A percentile compares a stretch with the other conserved stretches of the same genome.
These are phyloP conservation scores for Muscina levida DNA, from an alignment of 2,888 invertebrate genomes.

Conservation along the genomic window DNA sequence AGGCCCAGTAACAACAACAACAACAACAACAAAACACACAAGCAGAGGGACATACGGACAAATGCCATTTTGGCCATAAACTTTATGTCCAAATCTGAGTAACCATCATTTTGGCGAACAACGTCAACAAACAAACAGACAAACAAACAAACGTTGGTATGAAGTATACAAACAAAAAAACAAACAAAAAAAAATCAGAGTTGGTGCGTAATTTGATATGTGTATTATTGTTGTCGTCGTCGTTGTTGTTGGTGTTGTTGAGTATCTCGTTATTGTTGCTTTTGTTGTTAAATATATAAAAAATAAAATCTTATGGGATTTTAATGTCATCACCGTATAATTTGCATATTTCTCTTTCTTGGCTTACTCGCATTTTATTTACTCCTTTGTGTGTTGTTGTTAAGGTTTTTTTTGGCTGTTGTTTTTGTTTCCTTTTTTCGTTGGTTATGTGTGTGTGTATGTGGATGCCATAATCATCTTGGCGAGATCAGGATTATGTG, in stretches of 20 bases:
- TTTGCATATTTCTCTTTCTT: constrained; percentile 66
- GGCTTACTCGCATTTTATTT: constrained; percentile 7
- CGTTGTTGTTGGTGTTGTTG: constrained; percentile 34
- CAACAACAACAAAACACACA: not conserved
- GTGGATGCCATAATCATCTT: constrained; percentile 54
- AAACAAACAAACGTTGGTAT: too few relatives aligned
- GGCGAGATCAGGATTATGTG: constrained; percentile 58
- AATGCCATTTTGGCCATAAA: constrained; percentile 59
- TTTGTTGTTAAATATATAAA: constrained; percentile 22
- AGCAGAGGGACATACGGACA: constrained; percentile 45
- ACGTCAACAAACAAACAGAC: not conserved
- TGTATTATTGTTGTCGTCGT: constrained; percentile 58
- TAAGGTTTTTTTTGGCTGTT: too few relatives aligned
- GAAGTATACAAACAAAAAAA: too few relatives aligned
- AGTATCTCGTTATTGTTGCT: constrained; percentile 52
- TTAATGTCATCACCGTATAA: constrained; percentile 66
- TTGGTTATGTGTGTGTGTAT: too few relatives aligned
- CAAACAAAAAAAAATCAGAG: not conserved
- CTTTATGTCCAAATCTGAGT: constrained; percentile 57
- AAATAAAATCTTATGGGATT: constrained; percentile 56
- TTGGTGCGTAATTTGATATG: constrained; percentile 63
- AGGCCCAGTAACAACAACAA: not conserved
- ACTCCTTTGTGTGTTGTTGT: not conserved
- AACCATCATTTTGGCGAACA: constrained; percentile 53
- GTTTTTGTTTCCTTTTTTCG: constrained; percentile 3